A percentile compares a stretch with the other conserved stretches of the same genome.
phyloP scores from a whole-genome alignment of 2,888 invertebrate species.

The Rugalucina vietnamica region DNA sequence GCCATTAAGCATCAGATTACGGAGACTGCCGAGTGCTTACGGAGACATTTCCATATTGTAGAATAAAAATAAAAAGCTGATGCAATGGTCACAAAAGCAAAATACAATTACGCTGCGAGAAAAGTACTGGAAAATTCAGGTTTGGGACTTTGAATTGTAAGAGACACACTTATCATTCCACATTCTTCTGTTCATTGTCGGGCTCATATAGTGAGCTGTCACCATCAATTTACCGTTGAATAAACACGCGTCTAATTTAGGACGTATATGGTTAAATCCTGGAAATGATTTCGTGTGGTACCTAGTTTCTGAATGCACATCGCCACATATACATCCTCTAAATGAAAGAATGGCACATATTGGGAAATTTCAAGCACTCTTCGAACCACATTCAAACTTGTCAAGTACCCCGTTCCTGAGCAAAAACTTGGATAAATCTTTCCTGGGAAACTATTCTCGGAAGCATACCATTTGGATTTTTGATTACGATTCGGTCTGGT shows the following conservation, averaged over 20 bases:
- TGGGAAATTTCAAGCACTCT: conserved; percentile 67
- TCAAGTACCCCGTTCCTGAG: conserved; percentile 75
- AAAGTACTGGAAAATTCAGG: no score
- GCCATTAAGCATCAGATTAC: no score
- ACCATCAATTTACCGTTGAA: conserved; percentile 54
- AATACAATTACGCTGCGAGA: no score
- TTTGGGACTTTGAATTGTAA: no score
- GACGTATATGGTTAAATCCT: conserved; percentile 64
- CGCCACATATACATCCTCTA: conserved; percentile 77
- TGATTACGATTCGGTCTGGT: conserved; percentile 64
- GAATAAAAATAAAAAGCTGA: no score
- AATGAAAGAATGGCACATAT: conserved; percentile 73
- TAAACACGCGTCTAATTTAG: conserved; percentile 52
- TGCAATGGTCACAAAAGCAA: no score
- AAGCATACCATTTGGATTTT: conserved; percentile 76
- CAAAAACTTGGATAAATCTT: conserved; percentile 74
- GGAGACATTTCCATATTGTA: no score
- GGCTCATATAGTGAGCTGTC: conserved; percentile 61
- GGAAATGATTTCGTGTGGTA: conserved; percentile 41
- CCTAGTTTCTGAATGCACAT: conserved; percentile 69
- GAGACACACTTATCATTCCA: neutral
- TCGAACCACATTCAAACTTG: conserved; percentile 64
- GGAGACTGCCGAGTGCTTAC: no score
- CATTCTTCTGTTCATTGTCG: neutral
- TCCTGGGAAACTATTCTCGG: conserved; percentile 65